Percentiles rank a stretch among this genome's conserved stretches.
These are phyloP conservation scores for Anoplopoma fimbria DNA, from an alignment of 2,113 vertebrate genomes.

Conservation along the genomic window DNA sequence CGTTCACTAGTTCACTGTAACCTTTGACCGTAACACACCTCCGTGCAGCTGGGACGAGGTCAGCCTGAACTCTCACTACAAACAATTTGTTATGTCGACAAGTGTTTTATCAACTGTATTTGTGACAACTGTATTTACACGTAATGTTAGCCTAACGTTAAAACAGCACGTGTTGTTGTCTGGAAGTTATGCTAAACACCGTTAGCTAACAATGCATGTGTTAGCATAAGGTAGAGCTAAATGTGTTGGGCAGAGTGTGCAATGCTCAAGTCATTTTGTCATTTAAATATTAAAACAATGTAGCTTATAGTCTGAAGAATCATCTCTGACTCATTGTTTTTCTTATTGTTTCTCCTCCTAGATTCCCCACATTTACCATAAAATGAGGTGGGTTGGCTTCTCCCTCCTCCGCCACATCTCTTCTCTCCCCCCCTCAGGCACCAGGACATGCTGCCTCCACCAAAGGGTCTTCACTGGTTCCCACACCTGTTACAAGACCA, in stretches of 20 bases:
- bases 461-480: neutral
- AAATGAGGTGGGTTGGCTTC: slow-evolving; percentile 58
- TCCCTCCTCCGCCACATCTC: slow-evolving; percentile 49
- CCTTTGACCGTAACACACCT: neutral
- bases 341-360: slow-evolving; percentile 14
- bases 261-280: neutral
- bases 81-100: neutral
- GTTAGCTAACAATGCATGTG: neutral
- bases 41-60: slow-evolving; percentile 48
- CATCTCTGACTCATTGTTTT: neutral
- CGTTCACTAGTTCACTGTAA: neutral
- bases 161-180: neutral
- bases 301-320: neutral
- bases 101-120: neutral
- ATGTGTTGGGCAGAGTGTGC: too few relatives aligned
- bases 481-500: neutral
- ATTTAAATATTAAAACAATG: neutral
- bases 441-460: slow-evolving; percentile 32
- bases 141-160: neutral
- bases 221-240: neutral
- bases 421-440: slow-evolving; percentile 1
- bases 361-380: slow-evolving; percentile 27
- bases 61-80: slow-evolving; percentile 21
- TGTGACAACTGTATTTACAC: neutral
- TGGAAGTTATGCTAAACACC: neutral